Evolutionary conservation across 2,888 invertebrate genomes (phyloP).

Genomic region (Drosophila borealis): DNA sequence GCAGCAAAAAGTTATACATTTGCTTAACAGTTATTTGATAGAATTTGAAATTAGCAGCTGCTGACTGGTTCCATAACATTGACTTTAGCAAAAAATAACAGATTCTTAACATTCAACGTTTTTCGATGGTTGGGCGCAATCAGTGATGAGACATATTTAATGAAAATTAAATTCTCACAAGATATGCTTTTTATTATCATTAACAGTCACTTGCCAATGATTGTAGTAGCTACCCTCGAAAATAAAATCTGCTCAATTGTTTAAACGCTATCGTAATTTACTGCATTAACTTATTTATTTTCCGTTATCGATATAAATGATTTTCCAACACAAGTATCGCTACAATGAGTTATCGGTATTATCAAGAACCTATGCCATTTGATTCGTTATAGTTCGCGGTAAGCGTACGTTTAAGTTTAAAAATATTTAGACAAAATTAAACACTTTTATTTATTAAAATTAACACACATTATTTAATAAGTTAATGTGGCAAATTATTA

Average conservation of each 20-base stretch:
- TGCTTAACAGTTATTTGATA: slow-evolving; percentile 3
- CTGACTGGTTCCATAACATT: background rate
- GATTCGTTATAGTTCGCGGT: slow-evolving; percentile 1
- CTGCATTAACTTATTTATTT: no score
- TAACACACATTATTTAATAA: background rate
- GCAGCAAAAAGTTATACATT: background rate
- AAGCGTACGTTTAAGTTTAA: slow-evolving; percentile 4
- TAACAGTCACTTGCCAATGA: background rate
- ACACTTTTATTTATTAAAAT: background rate
- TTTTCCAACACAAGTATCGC: no score
- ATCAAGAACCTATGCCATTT: no score
- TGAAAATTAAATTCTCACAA: background rate
- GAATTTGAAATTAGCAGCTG: slow-evolving; percentile 18
- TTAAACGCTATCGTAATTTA: no score
- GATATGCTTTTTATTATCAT: background rate
- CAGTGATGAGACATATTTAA: background rate
- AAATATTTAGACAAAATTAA: background rate
- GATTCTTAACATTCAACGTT: background rate
- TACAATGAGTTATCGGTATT: background rate
- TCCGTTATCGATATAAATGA: no score
- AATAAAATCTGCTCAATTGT: no score
- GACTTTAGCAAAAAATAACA: background rate
- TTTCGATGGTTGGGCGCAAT: background rate
- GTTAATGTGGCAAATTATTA: slow-evolving; percentile 4
- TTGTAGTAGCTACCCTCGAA: no score